phyloP scores from a whole-genome alignment of 2,797 vertebrate species.

The Halcyon smyrnensis region DNA sequence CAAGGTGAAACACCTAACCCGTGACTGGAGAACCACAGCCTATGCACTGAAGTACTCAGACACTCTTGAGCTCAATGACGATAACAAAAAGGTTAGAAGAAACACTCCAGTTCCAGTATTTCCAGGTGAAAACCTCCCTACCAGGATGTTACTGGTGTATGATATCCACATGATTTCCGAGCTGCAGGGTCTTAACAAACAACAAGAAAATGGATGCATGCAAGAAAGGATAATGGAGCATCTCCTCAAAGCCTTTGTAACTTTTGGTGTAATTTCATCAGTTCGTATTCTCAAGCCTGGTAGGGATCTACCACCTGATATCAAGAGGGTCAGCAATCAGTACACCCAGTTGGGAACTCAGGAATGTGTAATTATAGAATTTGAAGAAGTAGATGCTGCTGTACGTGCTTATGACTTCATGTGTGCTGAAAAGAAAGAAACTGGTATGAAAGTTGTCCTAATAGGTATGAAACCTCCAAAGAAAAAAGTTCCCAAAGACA shows the following conservation, averaged over 20 bases:
- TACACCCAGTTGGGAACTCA: constrained; percentile 90
- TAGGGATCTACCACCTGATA: constrained; percentile 90
- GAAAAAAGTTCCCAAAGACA: constrained; percentile 92
- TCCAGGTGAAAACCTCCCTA: constrained; percentile 92
- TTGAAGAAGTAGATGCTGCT: constrained; percentile 94
- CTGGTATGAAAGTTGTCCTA: constrained; percentile 87
- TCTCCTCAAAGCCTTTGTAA: constrained; percentile 89
- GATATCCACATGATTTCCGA: constrained; percentile 88
- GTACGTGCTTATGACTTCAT: constrained; percentile 89
- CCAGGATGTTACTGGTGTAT: constrained; percentile 94
- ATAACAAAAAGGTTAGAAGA: constrained; percentile 92
- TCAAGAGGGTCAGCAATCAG: constrained; percentile 91
- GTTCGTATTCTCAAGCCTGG: constrained; percentile 93
- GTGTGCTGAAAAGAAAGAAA: constrained; percentile 72
- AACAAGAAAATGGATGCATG: constrained; percentile 79
- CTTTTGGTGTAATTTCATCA: constrained; percentile 90
- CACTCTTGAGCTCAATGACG: constrained; percentile 91
- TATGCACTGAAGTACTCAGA: constrained; percentile 90
- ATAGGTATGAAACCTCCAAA: constrained; percentile 96
- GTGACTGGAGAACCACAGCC: constrained; percentile 96
- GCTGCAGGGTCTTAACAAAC: constrained; percentile 77
- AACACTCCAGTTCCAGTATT: constrained; percentile 90
- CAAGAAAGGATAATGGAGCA: constrained; percentile 95
- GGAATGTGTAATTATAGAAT: constrained; percentile 94
- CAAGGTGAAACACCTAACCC: constrained; percentile 96